Conservation (phyloP, 2,113 vertebrate species). For the Neolamprologus sp. region DNA sequence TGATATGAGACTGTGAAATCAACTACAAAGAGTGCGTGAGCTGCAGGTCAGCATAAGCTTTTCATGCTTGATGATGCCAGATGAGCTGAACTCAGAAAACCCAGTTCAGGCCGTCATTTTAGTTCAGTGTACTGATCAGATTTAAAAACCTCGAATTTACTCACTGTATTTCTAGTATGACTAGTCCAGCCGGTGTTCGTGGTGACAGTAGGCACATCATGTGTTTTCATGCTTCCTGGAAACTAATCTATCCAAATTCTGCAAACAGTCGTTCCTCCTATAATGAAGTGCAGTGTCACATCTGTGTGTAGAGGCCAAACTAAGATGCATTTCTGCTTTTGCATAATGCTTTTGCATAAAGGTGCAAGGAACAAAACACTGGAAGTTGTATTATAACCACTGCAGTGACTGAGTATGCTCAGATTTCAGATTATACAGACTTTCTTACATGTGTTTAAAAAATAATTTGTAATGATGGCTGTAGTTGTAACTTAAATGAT, state of each 20-base stretch:
- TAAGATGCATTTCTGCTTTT: background rate
- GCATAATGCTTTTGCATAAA: background rate
- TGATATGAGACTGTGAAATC: background rate
- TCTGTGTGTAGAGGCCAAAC: background rate
- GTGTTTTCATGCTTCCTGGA: background rate
- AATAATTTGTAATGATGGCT: background rate
- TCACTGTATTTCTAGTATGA: background rate
- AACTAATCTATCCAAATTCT: background rate
- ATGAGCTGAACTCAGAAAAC: background rate
- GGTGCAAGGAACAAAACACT: background rate
- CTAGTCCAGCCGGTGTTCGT: background rate
- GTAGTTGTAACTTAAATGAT: background rate
- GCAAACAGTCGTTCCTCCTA: background rate
- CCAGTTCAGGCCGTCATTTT: background rate
- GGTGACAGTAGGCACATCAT: background rate
- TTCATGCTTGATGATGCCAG: background rate
- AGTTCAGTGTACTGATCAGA: background rate
- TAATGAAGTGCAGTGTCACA: background rate
- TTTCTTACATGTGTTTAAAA: background rate
- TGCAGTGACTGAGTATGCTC: background rate
- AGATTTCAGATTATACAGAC: background rate
- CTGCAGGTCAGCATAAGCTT: background rate
- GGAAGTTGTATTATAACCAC: background rate
- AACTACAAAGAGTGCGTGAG: background rate
- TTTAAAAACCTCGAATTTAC: background rate